Evolutionary conservation across 2,113 vertebrate genomes (phyloP).

Genomic region (Tragelaphus buxtoni): DNA sequence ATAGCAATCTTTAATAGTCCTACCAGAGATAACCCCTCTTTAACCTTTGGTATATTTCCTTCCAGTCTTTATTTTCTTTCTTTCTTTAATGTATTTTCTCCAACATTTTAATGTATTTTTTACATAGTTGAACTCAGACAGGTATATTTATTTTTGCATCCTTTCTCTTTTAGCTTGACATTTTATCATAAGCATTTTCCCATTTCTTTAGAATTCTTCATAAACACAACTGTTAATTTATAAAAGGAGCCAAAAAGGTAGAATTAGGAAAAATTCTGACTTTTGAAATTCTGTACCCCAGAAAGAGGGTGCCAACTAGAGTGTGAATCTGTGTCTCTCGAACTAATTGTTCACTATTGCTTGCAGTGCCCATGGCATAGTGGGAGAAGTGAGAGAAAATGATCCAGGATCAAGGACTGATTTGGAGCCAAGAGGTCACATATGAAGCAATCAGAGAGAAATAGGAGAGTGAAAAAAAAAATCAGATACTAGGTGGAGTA

Average conservation of each 20-base stretch:
- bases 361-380: not conserved
- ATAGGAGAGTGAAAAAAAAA: not conserved
- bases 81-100: not conserved
- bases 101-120: slow-evolving; percentile 36
- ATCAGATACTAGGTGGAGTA: not conserved
- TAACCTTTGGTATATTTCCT: slow-evolving; percentile 35
- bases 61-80: slow-evolving; percentile 8
- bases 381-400: not conserved
- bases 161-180: slow-evolving; percentile 49
- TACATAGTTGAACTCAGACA: not conserved
- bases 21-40: not conserved
- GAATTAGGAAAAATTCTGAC: slow-evolving; percentile 30
- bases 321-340: not conserved
- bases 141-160: slow-evolving; percentile 41
- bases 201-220: slow-evolving; percentile 45
- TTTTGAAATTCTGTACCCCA: slow-evolving; percentile 5
- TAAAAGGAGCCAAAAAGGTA: not conserved
- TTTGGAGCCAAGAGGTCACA: not conserved
- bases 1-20: not conserved
- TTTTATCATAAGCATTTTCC: slow-evolving; percentile 52
- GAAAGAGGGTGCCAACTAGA: not conserved
- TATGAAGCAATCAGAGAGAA: not conserved
- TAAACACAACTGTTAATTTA: slow-evolving; percentile 38
- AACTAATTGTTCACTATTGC: not conserved
- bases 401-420: not conserved